Conservation (phyloP, 2,797 vertebrate species). For the Onychomys arenicola region DNA sequence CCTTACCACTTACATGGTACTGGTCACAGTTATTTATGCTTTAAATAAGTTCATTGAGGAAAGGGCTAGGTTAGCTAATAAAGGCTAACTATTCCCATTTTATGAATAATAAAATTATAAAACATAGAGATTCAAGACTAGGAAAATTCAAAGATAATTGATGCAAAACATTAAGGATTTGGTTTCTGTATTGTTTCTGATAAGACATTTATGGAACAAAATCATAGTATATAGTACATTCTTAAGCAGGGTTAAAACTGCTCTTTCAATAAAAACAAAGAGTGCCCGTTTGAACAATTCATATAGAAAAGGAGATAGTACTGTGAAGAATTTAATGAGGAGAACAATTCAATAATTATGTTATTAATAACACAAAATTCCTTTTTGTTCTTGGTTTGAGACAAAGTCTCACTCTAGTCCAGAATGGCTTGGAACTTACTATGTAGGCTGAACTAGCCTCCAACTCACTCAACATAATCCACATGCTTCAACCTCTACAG, state of each 20-base stretch:
- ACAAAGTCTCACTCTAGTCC: neutral
- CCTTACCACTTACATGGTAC: neutral
- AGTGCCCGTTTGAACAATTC: neutral
- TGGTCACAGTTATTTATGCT: conserved; percentile 23
- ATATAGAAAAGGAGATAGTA: conserved; percentile 50
- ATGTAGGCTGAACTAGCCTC: neutral
- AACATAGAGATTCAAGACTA: neutral
- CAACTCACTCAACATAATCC: neutral
- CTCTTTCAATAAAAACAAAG: conserved; percentile 48
- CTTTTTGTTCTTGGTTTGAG: neutral
- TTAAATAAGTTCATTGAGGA: conserved; percentile 25
- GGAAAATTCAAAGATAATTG: conserved; percentile 42
- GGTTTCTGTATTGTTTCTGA: conserved; percentile 18
- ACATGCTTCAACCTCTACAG: neutral
- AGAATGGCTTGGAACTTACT: neutral
- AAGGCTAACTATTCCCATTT: conserved; percentile 42
- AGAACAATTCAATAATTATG: neutral
- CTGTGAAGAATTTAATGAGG: conserved; percentile 14
- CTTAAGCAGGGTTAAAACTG: conserved; percentile 4
- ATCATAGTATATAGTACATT: conserved; percentile 25
- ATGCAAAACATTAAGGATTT: neutral
- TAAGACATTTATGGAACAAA: conserved; percentile 40
- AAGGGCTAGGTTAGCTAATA: conserved; percentile 41
- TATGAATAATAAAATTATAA: conserved; percentile 47
- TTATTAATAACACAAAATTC: conserved; percentile 40